These are phyloP conservation scores for Dreissena rostriformis DNA, from an alignment of 1,140 invertebrate species.

Conservation along the genomic window DNA sequence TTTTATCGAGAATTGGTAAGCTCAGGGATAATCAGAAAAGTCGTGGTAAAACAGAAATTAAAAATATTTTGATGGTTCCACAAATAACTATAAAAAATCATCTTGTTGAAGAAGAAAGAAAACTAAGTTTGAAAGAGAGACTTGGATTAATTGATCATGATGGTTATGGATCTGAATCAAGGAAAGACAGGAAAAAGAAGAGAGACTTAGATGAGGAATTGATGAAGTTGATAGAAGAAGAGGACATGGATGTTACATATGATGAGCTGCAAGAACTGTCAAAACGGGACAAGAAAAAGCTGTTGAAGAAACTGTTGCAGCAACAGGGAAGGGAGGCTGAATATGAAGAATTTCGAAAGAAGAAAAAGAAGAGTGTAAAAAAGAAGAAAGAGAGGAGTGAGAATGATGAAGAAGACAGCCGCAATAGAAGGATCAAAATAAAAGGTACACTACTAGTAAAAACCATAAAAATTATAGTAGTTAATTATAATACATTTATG, in stretches of 20 bases:
- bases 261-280: constrained; percentile 37
- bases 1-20: constrained; percentile 21
- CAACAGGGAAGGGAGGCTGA: constrained; percentile 46
- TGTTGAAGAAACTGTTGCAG: constrained; percentile 38
- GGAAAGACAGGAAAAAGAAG: constrained; percentile 36
- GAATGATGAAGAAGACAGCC: constrained; percentile 17
- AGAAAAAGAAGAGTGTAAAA: constrained; percentile 33
- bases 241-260: constrained; percentile 38
- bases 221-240: constrained; percentile 37
- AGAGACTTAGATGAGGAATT: constrained; percentile 39
- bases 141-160: constrained; percentile 34
- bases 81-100: constrained; percentile 54
- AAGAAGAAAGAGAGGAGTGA: constrained; percentile 21
- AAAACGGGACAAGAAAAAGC: constrained; percentile 52
- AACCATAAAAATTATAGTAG: neutral
- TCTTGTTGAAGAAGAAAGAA: constrained; percentile 17
- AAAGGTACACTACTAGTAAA: neutral
- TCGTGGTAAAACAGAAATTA: constrained; percentile 20
- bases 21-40: neutral
- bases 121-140: constrained; percentile 41
- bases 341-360: constrained; percentile 35
- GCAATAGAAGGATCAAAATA: constrained; percentile 22
- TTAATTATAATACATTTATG: too few relatives aligned
- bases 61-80: constrained; percentile 52
- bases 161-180: constrained; percentile 28